phyloP scores from a whole-genome alignment of 1,140 invertebrate genomes.

The Drosophila sucinea region DNA sequence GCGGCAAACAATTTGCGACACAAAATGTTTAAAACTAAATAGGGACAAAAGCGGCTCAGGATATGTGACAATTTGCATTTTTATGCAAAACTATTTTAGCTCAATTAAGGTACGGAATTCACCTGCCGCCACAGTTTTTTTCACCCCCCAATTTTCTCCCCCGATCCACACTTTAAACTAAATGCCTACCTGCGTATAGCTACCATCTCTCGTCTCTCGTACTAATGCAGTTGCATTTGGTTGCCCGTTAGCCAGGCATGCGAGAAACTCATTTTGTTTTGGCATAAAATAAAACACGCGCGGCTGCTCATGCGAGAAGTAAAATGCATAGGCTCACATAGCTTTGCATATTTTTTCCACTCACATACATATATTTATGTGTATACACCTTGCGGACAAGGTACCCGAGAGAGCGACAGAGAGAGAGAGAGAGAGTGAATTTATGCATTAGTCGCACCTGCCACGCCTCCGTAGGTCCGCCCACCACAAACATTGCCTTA shows the following conservation, averaged over 20 bases:
- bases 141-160: neutral
- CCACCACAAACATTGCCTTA: conserved; percentile 34
- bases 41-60: conserved; percentile 67
- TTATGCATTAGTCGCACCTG: conserved; percentile 71
- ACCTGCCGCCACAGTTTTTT: neutral
- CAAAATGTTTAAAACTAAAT: conserved; percentile 66
- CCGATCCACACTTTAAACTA: neutral
- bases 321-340: conserved; percentile 49
- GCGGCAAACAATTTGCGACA: conserved; percentile 55
- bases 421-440: conserved; percentile 36
- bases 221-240: conserved; percentile 57
- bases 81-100: conserved; percentile 76
- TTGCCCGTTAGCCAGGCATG: conserved; percentile 56
- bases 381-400: neutral
- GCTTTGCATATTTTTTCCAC: conserved; percentile 42
- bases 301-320: conserved; percentile 61
- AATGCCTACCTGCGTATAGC: too few relatives aligned
- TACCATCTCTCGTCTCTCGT: neutral
- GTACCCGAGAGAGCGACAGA: neutral
- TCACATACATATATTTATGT: conserved; percentile 3
- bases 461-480: conserved; percentile 35
- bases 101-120: conserved; percentile 56
- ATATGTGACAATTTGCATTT: conserved; percentile 79
- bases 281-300: conserved; percentile 64
- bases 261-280: conserved; percentile 78